Evolutionary conservation across 1,140 invertebrate genomes (phyloP).

Genomic region (Laupala kohalensis): DNA sequence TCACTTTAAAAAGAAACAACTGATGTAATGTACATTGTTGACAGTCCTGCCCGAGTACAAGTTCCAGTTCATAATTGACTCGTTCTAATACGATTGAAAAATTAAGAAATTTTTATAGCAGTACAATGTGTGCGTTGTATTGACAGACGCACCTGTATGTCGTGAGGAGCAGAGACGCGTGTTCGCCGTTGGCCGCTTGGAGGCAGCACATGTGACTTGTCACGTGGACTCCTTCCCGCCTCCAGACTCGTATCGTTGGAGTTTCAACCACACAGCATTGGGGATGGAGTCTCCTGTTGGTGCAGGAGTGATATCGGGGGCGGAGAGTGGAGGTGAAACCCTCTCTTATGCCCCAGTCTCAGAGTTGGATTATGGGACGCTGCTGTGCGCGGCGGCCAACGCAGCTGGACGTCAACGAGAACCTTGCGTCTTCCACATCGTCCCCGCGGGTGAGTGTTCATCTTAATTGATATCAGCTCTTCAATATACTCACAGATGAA

Average conservation of each 20-base stretch:
- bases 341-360: slow-evolving; percentile 66
- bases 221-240: slow-evolving; percentile 75
- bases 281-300: slow-evolving; percentile 50
- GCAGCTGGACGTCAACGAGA: slow-evolving; percentile 47
- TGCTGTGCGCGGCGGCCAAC: slow-evolving; percentile 52
- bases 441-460: slow-evolving; percentile 41
- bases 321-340: background rate
- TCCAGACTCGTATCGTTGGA: slow-evolving; percentile 73
- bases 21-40: too few relatives aligned
- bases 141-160: slow-evolving; percentile 74
- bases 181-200: slow-evolving; percentile 72
- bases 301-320: slow-evolving; percentile 16
- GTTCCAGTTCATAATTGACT: too few relatives aligned
- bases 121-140: background rate
- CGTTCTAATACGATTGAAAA: too few relatives aligned
- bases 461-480: too few relatives aligned
- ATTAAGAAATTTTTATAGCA: too few relatives aligned
- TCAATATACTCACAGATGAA: too few relatives aligned
- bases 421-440: slow-evolving; percentile 54
- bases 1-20: too few relatives aligned
- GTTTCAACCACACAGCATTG: slow-evolving; percentile 70
- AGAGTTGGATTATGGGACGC: slow-evolving; percentile 57
- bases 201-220: slow-evolving; percentile 65
- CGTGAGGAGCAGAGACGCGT: slow-evolving; percentile 59
- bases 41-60: too few relatives aligned